Base-by-base conservation (phyloP, 2,113 vertebrate species). In the Ammodytes dubius region DNA sequence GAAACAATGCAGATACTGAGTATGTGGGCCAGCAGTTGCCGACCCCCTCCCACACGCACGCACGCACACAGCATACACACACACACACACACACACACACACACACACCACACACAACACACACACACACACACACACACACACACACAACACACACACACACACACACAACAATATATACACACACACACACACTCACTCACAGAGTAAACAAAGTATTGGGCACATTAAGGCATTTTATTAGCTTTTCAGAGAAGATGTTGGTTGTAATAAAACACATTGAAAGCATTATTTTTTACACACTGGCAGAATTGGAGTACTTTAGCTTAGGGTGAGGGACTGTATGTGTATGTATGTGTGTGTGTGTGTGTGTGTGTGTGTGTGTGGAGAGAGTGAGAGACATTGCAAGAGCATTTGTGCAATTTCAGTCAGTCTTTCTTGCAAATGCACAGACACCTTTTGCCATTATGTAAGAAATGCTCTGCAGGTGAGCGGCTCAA, bases 1-100 rank as follows among this genome's bases (percentile, higher is more conserved):
- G 87, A 92, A 79, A 92, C 90, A 87, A 91, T 90, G 85, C 89
- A 67, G 82, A 89, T 83, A 57, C 72, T 64, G 79, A 84, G 68
- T 79, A 81, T 88, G 88, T 89, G 84, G 81, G 87, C 67, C 70
- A 82, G 53, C 69, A 89, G 56, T 77, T 75, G 68, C 53, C 66
- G 83, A 61, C 61, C 40, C 63, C 46, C 71, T 27, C 27, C 27
- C 27, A 27, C 27, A 27, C 27, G 27, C 27, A 27, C 27, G 27
- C 27, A 27, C 27, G 2, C 27, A 2, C 27, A 27, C 2, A n/a
- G n/a, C n/a, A n/a, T n/a, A 27, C 27, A 27, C 27, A 27, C 27
- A 27, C 27, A 27, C n/a, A n/a, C n/a, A n/a, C n/a, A n/a, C n/a
- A n/a, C n/a, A n/a, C n/a, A n/a, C 27, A 27, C 27, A 27, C 27